Base-by-base conservation (phyloP, 92 coral and sea anemone species). In the Isaurus tuberculatus region DNA sequence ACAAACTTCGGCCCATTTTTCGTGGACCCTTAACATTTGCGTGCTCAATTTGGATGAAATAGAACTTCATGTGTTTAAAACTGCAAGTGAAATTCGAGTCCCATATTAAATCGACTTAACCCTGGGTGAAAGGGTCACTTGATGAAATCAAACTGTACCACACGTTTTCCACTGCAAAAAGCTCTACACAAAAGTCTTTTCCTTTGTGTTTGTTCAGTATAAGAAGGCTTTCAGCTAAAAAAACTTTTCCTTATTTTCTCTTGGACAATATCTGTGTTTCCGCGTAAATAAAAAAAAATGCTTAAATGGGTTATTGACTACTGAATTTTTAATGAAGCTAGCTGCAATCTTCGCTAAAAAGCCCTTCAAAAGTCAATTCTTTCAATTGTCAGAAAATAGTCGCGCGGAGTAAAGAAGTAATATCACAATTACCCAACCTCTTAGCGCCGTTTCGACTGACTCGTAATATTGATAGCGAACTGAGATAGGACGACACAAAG, bases 101-200 rank as follows among this genome's bases (percentile, higher is more conserved):
- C 23, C 29, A 25, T 28, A 77, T 58, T 33, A 48, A 77, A 77
- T 77, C 70, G 48, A 77, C 70, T 77, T 58, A 77, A 53, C 43
- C 67, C 31, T 3, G 69, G 70, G 60, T 77, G 42, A 29, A 55
- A 40, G 58, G 82, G 82, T 77, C 70, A 77, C 53, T 8, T 31
- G 32, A 25, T 53, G 81, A 53, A 75, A 71, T 75, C 28, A 22
- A 15, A 75, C 81, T 27, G 25, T 14, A 43, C 60, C 30, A 77
- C 7, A 57, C 70, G 26, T 32, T 75, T 75, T 48, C 82, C 36
- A 49, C 0, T 70, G 15, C 15, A 51, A 53, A 72, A 43, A 70
- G 49, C 40, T 72, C 1, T 51, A 48, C 0, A 42, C 34, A 8
- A 20, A n/a, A 20, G 1, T 36, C n/a, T 29, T 8, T 26, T 43